Conservation (phyloP, 1,140 invertebrate genomes). For the Pentalonia nigronervosa region DNA sequence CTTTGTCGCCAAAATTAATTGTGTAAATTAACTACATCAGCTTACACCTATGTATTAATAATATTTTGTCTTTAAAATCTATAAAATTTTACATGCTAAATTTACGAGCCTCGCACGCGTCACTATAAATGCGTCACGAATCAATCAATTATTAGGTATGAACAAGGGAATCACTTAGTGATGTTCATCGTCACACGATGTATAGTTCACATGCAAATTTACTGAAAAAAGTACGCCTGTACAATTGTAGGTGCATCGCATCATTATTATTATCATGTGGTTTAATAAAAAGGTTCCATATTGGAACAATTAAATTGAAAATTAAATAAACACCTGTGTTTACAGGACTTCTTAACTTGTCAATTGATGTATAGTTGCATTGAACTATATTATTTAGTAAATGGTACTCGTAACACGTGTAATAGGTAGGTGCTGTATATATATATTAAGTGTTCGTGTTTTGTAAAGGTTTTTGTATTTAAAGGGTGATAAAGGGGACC, state of each 20-base stretch:
- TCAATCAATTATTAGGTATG: too few relatives aligned
- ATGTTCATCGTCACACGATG: neutral
- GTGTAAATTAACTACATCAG: too few relatives aligned
- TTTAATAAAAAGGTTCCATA: neutral
- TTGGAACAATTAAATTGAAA: neutral
- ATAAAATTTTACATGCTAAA: too few relatives aligned
- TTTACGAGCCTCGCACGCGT: too few relatives aligned
- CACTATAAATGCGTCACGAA: too few relatives aligned
- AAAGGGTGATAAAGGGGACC: constrained; percentile 32
- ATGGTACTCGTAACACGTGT: constrained; percentile 2
- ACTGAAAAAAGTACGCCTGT: neutral
- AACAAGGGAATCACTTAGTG: neutral
- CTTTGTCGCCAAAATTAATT: too few relatives aligned
- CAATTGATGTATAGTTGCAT: constrained; percentile 22
- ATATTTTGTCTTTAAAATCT: too few relatives aligned
- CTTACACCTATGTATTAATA: too few relatives aligned
- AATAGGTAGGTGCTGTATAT: neutral
- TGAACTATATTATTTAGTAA: constrained; percentile 39
- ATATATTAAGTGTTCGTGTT: neutral
- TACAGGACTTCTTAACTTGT: constrained; percentile 32
- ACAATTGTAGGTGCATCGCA: neutral
- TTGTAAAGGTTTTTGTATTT: constrained; percentile 25
- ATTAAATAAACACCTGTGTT: constrained; percentile 56
- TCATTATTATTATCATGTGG: neutral
- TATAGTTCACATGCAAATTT: constrained; percentile 3